Conservation (phyloP, 2,113 vertebrate species). For the Genyomyrus donnyi region DNA sequence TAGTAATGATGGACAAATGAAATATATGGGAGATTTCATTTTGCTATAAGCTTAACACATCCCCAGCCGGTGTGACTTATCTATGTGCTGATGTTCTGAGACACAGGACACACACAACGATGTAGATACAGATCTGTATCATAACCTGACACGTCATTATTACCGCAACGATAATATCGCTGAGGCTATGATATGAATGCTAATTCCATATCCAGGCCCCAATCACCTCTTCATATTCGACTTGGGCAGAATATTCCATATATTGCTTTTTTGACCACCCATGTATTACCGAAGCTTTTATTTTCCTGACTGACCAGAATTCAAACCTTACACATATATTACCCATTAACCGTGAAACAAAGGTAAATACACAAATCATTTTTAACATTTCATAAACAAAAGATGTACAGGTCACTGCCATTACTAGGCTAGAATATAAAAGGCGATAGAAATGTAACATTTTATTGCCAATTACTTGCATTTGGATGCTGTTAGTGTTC, state of each 20-base stretch:
- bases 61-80: neutral
- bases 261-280: neutral
- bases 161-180: neutral
- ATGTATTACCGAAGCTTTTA: neutral
- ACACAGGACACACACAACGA: neutral
- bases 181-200: neutral
- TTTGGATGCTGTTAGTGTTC: neutral
- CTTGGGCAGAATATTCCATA: neutral
- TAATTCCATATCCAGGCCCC: neutral
- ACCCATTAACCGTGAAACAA: neutral
- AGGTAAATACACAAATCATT: neutral
- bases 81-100: neutral
- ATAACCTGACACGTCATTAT: neutral
- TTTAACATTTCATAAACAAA: neutral
- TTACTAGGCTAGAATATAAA: neutral
- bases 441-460: neutral
- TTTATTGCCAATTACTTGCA: neutral
- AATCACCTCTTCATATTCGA: neutral
- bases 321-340: neutral
- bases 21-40: neutral
- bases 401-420: neutral
- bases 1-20: neutral
- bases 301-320: neutral
- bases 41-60: neutral
- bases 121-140: neutral